These are phyloP conservation scores for Hipposideros larvatus DNA, from an alignment of 2,797 vertebrate genomes.

Conservation along the genomic window DNA sequence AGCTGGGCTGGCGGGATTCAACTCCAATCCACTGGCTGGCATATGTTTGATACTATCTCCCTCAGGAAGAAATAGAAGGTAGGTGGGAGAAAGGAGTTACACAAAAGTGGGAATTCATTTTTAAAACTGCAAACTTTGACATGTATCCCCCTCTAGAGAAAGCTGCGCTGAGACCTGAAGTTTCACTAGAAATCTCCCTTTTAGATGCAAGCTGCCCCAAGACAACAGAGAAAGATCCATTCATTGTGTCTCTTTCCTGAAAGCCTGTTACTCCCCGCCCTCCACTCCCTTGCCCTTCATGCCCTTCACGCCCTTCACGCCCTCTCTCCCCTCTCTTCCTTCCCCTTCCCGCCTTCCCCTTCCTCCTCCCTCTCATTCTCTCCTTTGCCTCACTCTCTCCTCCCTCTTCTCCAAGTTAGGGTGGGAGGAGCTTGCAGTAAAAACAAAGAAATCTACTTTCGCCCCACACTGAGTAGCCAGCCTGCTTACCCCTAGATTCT, in stretches of 20 bases:
- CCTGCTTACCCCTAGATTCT: background rate
- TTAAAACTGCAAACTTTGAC: background rate
- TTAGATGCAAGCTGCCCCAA: background rate
- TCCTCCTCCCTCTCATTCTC: fast-evolving
- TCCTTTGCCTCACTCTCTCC: background rate
- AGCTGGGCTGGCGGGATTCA: background rate
- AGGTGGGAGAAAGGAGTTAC: background rate
- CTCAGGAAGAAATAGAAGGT: background rate
- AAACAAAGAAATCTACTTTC: background rate
- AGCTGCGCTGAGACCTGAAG: background rate
- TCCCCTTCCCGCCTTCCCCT: background rate
- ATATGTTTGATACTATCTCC: background rate
- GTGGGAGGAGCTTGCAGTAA: background rate
- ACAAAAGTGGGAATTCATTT: background rate
- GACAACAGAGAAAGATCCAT: background rate
- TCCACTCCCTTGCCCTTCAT: background rate
- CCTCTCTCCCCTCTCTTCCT: background rate
- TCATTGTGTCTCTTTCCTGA: background rate
- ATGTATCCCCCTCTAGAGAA: background rate
- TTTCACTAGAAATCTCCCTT: background rate
- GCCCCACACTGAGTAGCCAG: background rate
- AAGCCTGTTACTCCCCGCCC: background rate
- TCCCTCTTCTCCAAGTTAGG: background rate
- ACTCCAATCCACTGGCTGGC: background rate
- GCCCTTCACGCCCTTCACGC: background rate